These are phyloP conservation scores for Dryobotodes eremita DNA, from an alignment of 2,888 invertebrate species.

Conservation along the genomic window DNA sequence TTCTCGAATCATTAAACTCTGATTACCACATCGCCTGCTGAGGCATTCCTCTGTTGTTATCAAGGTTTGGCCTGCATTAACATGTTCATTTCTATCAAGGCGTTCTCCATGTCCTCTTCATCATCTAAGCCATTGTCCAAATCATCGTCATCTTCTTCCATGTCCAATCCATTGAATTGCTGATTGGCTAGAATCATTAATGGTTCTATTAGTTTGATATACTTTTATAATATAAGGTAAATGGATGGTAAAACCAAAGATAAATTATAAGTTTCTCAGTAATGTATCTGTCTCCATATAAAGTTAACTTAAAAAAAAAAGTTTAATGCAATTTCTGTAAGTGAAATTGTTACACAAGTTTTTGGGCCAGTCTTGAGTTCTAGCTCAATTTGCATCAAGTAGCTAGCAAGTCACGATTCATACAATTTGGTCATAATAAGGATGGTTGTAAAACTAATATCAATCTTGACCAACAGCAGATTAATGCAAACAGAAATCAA, in stretches of 20 bases:
- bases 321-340: too few species aligned
- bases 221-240: not conserved
- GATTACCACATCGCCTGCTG: not conserved
- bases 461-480: too few species aligned
- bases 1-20: not conserved
- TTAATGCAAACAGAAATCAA: not conserved
- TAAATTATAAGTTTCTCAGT: too few species aligned
- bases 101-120: conserved; percentile 74
- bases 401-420: too few species aligned
- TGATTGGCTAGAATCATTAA: conserved; percentile 53
- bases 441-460: not conserved
- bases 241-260: too few species aligned
- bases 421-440: too few species aligned
- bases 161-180: conserved; percentile 52
- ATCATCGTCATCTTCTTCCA: conserved; percentile 73
- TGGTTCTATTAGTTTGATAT: conserved; percentile 6
- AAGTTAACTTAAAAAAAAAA: too few species aligned
- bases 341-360: too few species aligned
- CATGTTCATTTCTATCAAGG: conserved; percentile 81
- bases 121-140: conserved; percentile 61
- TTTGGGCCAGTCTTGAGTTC: too few species aligned
- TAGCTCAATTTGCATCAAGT: too few species aligned
- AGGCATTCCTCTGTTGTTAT: not conserved
- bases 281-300: too few species aligned
- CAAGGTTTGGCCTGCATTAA: conserved; percentile 72